Percentiles rank a stretch among this genome's conserved stretches.
These are phyloP conservation scores for Zophobas atratus DNA, from an alignment of 1,140 invertebrate species.

Conservation along the genomic window DNA sequence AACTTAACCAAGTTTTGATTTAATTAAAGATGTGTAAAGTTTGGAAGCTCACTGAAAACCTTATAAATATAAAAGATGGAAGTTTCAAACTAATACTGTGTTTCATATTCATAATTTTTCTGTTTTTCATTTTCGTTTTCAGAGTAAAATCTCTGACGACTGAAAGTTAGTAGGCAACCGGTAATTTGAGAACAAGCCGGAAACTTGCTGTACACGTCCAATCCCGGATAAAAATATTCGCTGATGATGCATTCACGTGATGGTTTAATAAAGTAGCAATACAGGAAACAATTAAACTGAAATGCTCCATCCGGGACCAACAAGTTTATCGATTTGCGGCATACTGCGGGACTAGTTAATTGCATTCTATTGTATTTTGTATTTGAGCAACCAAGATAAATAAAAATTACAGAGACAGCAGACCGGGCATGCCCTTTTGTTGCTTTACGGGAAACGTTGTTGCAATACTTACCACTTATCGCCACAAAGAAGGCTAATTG, in stretches of 20 bases:
- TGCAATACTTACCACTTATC: conserved; percentile 2
- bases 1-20: conserved; percentile 46
- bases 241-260: conserved; percentile 41
- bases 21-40: conserved; percentile 49
- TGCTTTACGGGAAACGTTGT: not conserved
- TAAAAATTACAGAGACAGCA: conserved; percentile 32
- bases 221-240: conserved; percentile 40
- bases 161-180: conserved; percentile 9
- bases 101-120: conserved; percentile 39
- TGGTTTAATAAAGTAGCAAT: conserved; percentile 43
- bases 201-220: not conserved
- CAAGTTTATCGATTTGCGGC: conserved; percentile 47
- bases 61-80: conserved; percentile 50
- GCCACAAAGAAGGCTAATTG: conserved; percentile 7
- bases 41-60: conserved; percentile 39
- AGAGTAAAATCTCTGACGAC: not conserved
- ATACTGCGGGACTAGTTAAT: conserved; percentile 35
- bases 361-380: conserved; percentile 43
- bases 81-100: conserved; percentile 46
- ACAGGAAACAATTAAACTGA: conserved; percentile 49
- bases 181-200: conserved; percentile 20
- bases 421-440: conserved; percentile 4
- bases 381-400: conserved; percentile 29
- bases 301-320: conserved; percentile 45
- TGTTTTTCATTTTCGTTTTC: conserved; percentile 12